Base-by-base conservation (phyloP, 1,140 invertebrate species). In the Asbolus verrucosus region DNA sequence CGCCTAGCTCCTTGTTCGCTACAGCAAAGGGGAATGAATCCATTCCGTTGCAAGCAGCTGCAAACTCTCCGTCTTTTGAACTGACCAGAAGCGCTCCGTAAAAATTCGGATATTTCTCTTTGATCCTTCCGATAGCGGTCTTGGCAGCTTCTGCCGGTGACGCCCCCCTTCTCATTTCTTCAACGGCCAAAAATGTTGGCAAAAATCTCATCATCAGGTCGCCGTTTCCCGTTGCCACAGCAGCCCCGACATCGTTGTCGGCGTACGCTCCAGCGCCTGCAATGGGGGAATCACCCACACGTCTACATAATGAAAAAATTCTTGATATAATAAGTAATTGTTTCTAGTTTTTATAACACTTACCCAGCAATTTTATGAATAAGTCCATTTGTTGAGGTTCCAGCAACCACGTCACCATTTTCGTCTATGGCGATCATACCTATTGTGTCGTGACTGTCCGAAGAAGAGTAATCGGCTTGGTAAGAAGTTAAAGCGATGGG, bases 371-470 rank as follows among this genome's bases (percentile, higher is more conserved):
- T 96, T 88, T 99, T 99, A 80, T 92, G 88, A 71, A 84, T 91
- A 0, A 92, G 91, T 15, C 98, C 98, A 86, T 99, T 99, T 0
- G 96, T 98, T 0, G 96, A 97, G 6, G 97, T 98, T 11, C 96
- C 98, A 14, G 91, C 94, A 6, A 92, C 94, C 30, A 99, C 89
- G 74, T 91, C 86, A 0, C 91, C 90, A 14, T 88, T 80, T 2
- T 73, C 76, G 83, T 98, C 96, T 69, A 99, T 91, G 0, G 91
- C 95, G 18, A 99, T 82, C 88, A 99, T 96, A 31, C 96, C 96
- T 77, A 99, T 98, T 0, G 98, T 99, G 78, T 99, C 98, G 81
- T 99, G 98, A 82, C 97, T 95, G 18, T 86, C 81, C 30, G 81
- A 76, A 39, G 85, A 82, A 68, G 89, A 46, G 19, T 8, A 1